These are phyloP conservation scores for Axinella damicornis DNA, from an alignment of 37 sponge, comb jelly and placozoan genomes.

Conservation along the genomic window DNA sequence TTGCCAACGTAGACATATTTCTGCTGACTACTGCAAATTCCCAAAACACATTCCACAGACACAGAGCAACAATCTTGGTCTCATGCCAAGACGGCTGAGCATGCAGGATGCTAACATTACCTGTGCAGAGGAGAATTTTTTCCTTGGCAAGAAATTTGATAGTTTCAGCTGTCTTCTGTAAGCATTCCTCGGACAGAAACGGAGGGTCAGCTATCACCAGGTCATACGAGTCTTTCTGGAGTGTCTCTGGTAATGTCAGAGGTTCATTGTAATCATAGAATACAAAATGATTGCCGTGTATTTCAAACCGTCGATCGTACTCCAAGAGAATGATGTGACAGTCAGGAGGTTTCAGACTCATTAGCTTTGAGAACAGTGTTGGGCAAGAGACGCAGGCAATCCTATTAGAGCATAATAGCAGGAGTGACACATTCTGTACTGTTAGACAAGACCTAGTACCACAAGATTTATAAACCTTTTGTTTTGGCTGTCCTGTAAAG, in stretches of 20 bases:
- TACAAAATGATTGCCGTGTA: constrained; percentile 61
- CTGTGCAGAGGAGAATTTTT: constrained; percentile 62
- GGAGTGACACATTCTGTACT: too few species aligned
- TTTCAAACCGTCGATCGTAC: constrained; percentile 72
- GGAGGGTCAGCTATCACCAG: constrained; percentile 87
- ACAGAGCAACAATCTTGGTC: too few species aligned
- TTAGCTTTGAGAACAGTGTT: constrained; percentile 64
- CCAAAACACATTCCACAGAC: too few species aligned
- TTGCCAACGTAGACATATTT: too few species aligned
- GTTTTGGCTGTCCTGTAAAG: constrained; percentile 47
- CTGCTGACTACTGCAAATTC: too few species aligned
- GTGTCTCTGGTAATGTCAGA: constrained; percentile 48
- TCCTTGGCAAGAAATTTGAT: constrained; percentile 65
- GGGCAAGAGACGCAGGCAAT: constrained; percentile 87
- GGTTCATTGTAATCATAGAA: constrained; percentile 83
- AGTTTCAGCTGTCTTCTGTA: constrained; percentile 62
- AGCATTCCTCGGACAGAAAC: constrained; percentile 81
- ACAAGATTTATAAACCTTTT: constrained; percentile 12
- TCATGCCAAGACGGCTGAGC: neutral
- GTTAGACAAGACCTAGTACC: too few species aligned
- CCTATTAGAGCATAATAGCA: neutral
- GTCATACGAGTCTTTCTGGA: constrained; percentile 48
- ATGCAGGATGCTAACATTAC: too few species aligned
- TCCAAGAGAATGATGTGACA: constrained; percentile 61
- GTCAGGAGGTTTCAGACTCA: constrained; percentile 35